Conservation (phyloP, 2,797 vertebrate genomes). For the Paedocypris micromegethes region DNA sequence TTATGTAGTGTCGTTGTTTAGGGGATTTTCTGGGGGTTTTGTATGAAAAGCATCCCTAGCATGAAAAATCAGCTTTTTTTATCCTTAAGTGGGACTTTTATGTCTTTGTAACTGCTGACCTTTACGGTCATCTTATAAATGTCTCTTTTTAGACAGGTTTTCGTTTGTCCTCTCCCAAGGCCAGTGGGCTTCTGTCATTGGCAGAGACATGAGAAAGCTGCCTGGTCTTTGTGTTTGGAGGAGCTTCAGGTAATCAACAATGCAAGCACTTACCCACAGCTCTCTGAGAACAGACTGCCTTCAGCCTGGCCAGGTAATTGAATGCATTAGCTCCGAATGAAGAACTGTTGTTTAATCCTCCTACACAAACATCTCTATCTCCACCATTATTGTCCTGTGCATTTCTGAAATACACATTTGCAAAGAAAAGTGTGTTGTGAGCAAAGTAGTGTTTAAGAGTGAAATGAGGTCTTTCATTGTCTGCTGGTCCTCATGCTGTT, state of each 20-base stretch:
- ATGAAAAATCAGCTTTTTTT: no score
- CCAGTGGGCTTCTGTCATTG: slow-evolving; percentile 53
- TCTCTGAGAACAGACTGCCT: slow-evolving; percentile 67
- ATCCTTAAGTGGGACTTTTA: no score
- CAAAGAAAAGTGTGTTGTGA: slow-evolving; percentile 26
- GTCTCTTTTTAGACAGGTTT: slow-evolving; percentile 50
- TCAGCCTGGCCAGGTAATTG: slow-evolving; percentile 67
- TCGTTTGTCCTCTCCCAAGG: slow-evolving; percentile 50
- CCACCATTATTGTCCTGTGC: slow-evolving; percentile 42
- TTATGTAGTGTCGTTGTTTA: no score
- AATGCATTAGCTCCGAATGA: slow-evolving; percentile 71
- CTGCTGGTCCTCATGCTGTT: slow-evolving; percentile 8
- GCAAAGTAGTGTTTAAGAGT: slow-evolving; percentile 35
- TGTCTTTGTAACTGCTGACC: background rate
- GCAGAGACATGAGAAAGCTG: slow-evolving; percentile 64
- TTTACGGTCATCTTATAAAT: slow-evolving; percentile 31
- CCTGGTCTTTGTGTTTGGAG: slow-evolving; percentile 68
- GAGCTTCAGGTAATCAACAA: slow-evolving; percentile 72
- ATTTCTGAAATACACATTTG: slow-evolving; percentile 41
- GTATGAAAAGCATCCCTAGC: no score
- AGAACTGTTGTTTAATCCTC: slow-evolving; percentile 61
- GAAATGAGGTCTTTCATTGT: slow-evolving; percentile 42
- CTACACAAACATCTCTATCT: slow-evolving; percentile 54
- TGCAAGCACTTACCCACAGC: slow-evolving; percentile 69
- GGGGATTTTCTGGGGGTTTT: no score